phyloP scores from a whole-genome alignment of 2,113 vertebrate species.

The Zootoca vivipara region DNA sequence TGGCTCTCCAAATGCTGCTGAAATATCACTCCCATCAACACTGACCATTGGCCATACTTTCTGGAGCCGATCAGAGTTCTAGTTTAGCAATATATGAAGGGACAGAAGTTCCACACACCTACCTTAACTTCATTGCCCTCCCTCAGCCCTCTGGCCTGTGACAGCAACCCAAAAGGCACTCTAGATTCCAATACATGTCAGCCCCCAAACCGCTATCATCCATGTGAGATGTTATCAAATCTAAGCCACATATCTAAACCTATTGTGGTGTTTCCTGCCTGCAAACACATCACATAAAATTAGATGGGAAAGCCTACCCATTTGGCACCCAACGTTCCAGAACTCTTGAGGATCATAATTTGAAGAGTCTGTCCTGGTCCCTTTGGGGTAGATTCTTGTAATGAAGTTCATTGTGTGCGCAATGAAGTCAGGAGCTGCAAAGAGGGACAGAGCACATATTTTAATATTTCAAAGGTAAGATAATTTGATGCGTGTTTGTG shows the following conservation, averaged over 20 bases:
- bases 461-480: neutral
- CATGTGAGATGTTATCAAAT: neutral
- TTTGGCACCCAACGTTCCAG: constrained; percentile 90
- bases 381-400: constrained; percentile 87
- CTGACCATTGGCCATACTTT: too few species aligned
- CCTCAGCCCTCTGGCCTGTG: neutral
- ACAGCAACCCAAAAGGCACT: neutral
- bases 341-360: constrained; percentile 90
- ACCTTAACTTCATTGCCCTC: neutral
- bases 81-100: too few species aligned
- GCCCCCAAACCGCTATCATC: neutral
- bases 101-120: too few species aligned
- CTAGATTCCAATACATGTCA: neutral
- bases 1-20: too few species aligned
- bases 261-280: neutral
- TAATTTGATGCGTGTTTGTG: neutral
- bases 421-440: constrained; percentile 79
- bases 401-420: constrained; percentile 82
- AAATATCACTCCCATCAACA: too few species aligned
- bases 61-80: too few species aligned
- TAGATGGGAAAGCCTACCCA: constrained; percentile 74
- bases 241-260: neutral
- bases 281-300: neutral
- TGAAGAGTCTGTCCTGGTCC: constrained; percentile 78
- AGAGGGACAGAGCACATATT: neutral